Conservation (phyloP, 1,140 invertebrate species). For the Ceratosolen fusciceps region DNA sequence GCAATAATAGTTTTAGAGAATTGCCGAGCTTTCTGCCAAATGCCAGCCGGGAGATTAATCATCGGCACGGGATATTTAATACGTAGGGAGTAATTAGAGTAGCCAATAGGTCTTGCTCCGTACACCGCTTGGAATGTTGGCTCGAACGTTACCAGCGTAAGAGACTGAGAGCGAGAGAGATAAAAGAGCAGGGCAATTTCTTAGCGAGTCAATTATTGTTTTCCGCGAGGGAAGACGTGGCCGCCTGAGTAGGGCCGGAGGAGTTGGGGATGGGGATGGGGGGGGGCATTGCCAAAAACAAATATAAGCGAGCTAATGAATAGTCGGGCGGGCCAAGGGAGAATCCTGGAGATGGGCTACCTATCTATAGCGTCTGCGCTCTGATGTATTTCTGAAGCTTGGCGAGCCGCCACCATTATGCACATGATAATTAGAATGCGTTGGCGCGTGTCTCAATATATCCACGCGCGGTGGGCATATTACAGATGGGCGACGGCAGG, state of each 20-base stretch:
- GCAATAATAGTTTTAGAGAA: no score
- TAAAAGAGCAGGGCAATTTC: background rate
- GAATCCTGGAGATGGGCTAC: conserved; percentile 58
- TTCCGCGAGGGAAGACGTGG: background rate
- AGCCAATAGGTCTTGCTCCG: no score
- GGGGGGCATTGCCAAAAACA: background rate
- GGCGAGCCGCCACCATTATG: conserved; percentile 70
- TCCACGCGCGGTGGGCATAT: conserved; percentile 58
- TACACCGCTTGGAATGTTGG: no score
- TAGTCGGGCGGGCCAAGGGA: conserved; percentile 28
- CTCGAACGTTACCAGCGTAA: background rate
- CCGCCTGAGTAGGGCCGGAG: no score
- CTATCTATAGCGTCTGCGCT: conserved; percentile 64
- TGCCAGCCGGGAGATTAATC: no score
- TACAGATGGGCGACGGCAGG: background rate
- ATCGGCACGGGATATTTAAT: background rate
- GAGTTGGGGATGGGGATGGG: background rate
- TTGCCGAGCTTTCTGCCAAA: no score
- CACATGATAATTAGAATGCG: conserved; percentile 73
- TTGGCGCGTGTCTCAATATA: conserved; percentile 72
- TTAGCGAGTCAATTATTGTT: conserved; percentile 23
- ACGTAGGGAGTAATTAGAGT: no score
- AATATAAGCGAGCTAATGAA: background rate
- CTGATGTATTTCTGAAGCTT: conserved; percentile 71
- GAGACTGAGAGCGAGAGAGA: background rate